Conservation (phyloP, 2,113 vertebrate species). For the Oncorhynchus tshawytscha region DNA sequence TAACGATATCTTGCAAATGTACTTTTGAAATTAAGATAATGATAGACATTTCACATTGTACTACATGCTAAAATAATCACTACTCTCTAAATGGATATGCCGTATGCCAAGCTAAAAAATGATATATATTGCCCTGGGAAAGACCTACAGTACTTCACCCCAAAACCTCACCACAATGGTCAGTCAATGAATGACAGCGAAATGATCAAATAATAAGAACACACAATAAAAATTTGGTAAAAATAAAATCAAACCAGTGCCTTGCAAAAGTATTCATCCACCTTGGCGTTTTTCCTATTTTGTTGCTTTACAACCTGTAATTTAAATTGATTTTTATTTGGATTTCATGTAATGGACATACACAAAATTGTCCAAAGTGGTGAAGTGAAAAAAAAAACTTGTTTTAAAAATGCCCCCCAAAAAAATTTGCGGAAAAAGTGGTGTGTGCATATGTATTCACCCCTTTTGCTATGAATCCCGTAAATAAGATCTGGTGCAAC, state of each 20-base stretch:
- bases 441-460: too few species aligned
- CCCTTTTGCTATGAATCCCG: too few species aligned
- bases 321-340: too few species aligned
- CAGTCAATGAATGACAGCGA: neutral
- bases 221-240: neutral
- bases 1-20: conserved; percentile 49
- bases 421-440: too few species aligned
- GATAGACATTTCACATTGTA: conserved; percentile 31
- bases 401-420: too few species aligned
- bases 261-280: too few species aligned
- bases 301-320: too few species aligned
- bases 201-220: neutral
- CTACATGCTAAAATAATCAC: conserved; percentile 50
- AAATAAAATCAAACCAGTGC: neutral
- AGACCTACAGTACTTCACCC: neutral
- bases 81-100: conserved; percentile 29
- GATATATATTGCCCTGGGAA: neutral
- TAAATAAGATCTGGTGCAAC: too few species aligned
- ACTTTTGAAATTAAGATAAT: conserved; percentile 50
- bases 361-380: too few species aligned
- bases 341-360: too few species aligned
- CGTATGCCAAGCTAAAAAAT: neutral
- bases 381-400: too few species aligned
- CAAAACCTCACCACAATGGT: neutral
- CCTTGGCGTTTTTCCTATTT: too few species aligned